These are phyloP conservation scores for Macrobrachium rosenbergii DNA, from an alignment of 1,140 invertebrate genomes.

Conservation along the genomic window DNA sequence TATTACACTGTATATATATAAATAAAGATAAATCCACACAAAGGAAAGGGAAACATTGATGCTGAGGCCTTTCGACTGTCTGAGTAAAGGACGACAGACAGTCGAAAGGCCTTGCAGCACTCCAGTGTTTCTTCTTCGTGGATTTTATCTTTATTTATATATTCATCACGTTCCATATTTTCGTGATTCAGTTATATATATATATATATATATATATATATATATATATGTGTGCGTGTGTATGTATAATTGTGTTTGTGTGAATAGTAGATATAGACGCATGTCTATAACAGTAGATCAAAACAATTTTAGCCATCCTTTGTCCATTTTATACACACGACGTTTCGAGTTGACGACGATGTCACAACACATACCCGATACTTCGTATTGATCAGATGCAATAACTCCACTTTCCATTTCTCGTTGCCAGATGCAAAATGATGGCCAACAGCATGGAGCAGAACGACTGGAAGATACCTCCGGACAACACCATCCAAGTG, in stretches of 20 bases:
- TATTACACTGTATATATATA: no score
- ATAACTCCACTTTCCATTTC: not conserved
- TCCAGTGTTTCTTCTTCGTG: no score
- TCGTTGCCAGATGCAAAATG: constrained; percentile 32
- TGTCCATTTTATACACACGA: not conserved
- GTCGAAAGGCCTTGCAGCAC: no score
- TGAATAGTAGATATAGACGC: not conserved
- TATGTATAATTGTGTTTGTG: not conserved
- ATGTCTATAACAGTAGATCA: no score
- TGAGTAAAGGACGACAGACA: no score
- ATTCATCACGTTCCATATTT: no score
- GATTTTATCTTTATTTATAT: no score
- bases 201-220: not conserved
- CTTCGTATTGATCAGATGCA: not conserved
- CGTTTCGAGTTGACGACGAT: not conserved
- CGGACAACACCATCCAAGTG: constrained; percentile 89
- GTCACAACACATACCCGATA: not conserved
- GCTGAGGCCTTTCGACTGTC: no score
- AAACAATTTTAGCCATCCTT: no score
- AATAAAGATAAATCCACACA: no score
- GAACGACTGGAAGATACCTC: constrained; percentile 87
- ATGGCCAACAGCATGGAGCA: constrained; percentile 78
- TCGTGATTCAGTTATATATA: not conserved
- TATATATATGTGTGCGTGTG: not conserved
- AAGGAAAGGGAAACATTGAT: no score